Evolutionary conservation across 2,888 invertebrate species (phyloP).

Genomic region (Melieria picta): DNA sequence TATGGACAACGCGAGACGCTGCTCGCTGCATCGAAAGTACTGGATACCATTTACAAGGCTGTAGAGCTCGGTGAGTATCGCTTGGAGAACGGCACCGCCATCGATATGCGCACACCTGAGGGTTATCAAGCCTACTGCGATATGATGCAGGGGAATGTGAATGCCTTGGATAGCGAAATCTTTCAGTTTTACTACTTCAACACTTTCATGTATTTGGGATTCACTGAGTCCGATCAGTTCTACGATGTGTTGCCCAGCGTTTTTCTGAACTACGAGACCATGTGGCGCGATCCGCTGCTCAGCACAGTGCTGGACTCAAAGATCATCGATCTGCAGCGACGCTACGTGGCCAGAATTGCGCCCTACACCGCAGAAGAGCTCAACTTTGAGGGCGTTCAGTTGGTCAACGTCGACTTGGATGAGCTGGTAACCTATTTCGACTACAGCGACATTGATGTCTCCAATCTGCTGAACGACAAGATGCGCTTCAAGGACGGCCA

Average conservation of each 20-base stretch:
- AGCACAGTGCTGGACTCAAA: conserved; percentile 72
- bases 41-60: conserved; percentile 65
- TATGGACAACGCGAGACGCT: conserved; percentile 41
- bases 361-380: conserved; percentile 72
- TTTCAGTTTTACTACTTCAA: conserved; percentile 31
- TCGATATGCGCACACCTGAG: conserved; percentile 48
- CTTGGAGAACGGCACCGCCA: conserved; percentile 34
- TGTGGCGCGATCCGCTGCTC: conserved; percentile 76
- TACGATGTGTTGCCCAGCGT: conserved; percentile 68
- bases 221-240: conserved; percentile 30
- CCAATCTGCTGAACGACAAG: conserved; percentile 10
- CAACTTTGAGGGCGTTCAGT: conserved; percentile 69
- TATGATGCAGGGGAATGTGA: conserved; percentile 67
- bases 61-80: conserved; percentile 65
- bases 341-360: conserved; percentile 70
- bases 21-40: conserved; percentile 40
- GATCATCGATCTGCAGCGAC: conserved; percentile 69
- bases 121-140: conserved; percentile 68
- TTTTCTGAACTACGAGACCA: conserved; percentile 72
- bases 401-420: conserved; percentile 72
- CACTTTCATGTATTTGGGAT: conserved; percentile 24
- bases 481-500: background rate
- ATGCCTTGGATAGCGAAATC: conserved; percentile 41
- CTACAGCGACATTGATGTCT: conserved; percentile 70
- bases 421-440: conserved; percentile 75